Evolutionary conservation across 2,113 vertebrate genomes (phyloP).

Genomic region (Holacanthus passer): DNA sequence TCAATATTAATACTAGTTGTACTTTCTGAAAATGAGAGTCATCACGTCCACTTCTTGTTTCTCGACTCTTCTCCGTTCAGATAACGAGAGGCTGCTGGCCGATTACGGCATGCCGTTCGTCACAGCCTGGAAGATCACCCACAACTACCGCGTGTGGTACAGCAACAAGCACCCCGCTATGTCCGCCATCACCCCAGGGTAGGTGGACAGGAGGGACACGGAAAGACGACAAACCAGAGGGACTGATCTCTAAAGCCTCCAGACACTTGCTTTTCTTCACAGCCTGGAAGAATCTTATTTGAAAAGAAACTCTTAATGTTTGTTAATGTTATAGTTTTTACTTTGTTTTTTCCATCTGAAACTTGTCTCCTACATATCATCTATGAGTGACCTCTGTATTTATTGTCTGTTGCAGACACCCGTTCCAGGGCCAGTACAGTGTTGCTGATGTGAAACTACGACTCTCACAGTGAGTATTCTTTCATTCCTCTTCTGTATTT

Average conservation of each 20-base stretch:
- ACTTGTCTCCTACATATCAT: background rate
- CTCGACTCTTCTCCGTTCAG: constrained; percentile 72
- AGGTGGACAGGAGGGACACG: constrained; percentile 57
- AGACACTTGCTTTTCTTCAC: too few relatives aligned
- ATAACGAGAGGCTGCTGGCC: constrained; percentile 92
- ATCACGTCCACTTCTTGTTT: too few relatives aligned
- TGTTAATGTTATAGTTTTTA: background rate
- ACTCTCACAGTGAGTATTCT: constrained; percentile 94
- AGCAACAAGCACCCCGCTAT: constrained; percentile 95
- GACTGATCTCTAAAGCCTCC: too few relatives aligned
- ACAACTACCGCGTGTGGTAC: constrained; percentile 96
- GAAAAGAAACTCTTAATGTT: too few relatives aligned
- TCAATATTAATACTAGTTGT: too few relatives aligned
- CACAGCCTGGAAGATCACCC: constrained; percentile 93
- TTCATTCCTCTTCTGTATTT: background rate
- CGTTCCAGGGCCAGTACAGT: constrained; percentile 97
- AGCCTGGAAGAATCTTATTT: too few relatives aligned
- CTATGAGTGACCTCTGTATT: background rate
- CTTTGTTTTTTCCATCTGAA: background rate
- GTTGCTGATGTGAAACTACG: constrained; percentile 95
- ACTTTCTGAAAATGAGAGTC: too few relatives aligned
- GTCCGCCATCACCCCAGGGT: constrained; percentile 92
- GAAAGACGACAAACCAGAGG: too few relatives aligned
- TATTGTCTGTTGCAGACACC: constrained; percentile 87
- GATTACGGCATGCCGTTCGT: constrained; percentile 92